Conservation (phyloP, 2,113 vertebrate species). For the Cervus canadensis region DNA sequence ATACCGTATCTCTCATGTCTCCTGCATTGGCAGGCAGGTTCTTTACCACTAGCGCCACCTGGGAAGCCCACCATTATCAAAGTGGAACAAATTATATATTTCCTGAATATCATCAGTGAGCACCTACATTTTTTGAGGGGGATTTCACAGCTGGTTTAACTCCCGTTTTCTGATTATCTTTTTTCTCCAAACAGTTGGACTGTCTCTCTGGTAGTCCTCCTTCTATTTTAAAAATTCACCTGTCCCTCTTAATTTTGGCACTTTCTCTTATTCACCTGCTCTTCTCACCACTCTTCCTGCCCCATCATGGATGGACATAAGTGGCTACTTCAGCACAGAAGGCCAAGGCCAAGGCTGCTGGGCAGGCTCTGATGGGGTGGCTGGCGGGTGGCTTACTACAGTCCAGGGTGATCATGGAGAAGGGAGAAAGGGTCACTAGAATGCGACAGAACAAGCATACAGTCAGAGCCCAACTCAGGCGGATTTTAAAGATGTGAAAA, state of each 20-base stretch:
- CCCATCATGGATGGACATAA: neutral
- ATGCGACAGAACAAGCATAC: neutral
- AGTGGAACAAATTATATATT: neutral
- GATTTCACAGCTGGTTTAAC: neutral
- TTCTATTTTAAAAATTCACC: neutral
- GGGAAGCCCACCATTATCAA: neutral
- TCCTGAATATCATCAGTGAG: neutral
- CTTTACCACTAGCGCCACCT: neutral
- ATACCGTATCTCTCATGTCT: neutral
- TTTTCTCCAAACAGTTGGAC: no score
- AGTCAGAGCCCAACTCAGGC: no score
- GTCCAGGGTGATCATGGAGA: neutral
- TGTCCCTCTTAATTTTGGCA: neutral
- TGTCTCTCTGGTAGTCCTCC: neutral
- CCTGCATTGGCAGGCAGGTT: neutral
- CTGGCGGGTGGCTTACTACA: no score
- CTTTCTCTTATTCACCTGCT: neutral
- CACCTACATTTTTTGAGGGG: neutral
- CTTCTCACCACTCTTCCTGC: fast-evolving
- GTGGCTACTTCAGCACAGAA: neutral
- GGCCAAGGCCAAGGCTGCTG: neutral
- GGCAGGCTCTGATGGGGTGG: neutral
- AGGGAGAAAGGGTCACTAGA: neutral
- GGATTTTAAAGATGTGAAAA: neutral
- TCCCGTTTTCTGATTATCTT: neutral